Base-by-base conservation (phyloP, 1,140 invertebrate species). In the Neodiprion fabricii region DNA sequence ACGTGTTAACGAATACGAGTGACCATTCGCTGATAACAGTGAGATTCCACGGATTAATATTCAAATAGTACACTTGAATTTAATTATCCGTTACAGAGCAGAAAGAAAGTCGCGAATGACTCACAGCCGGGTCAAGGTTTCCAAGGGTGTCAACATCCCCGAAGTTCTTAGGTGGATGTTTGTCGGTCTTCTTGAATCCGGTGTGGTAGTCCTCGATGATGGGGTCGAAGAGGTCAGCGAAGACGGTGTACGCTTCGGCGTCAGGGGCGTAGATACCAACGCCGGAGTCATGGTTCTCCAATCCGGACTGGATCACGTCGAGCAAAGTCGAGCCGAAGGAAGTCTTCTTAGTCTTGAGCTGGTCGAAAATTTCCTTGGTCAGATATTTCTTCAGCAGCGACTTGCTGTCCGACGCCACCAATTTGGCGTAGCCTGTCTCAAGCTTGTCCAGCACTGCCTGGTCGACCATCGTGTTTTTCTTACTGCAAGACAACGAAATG, bases 131-230 rank as follows among this genome's bases (percentile, higher is more conserved):
- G 90, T 99, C 97, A 72, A 99, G 90, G 87, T 99, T 96, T 80
- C 94, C 93, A 76, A 99, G 93, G 77, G 92, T 92, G 86, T 93
- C 93, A 48, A 96, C 94, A 90, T 99, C 96, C 83, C 98, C 98
- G 89, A 97, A 98, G 90, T 97, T 95, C 88, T 94, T 94, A 48
- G 93, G 87, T 1, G 98, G 98, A 88, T 99, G 98, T 85, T 96
- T 95, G 89, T 97, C 95, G 81, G 92, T 94, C 88, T 96, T 95
- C 90, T 95, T 96, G 92, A 98, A 98, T 82, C 97, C 96, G 85
- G 91, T 92, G 89, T 98, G 97, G 90, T 98, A 98, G 85, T 98
- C 97, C 83, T 98, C 96, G 84, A 98, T 98, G 90, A 98, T 97
- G 85, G 97, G 96, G 88, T 98, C 96, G 85, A 98, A 98, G 76